These are phyloP conservation scores for Falco biarmicus DNA, from an alignment of 2,797 vertebrate genomes.

Conservation along the genomic window DNA sequence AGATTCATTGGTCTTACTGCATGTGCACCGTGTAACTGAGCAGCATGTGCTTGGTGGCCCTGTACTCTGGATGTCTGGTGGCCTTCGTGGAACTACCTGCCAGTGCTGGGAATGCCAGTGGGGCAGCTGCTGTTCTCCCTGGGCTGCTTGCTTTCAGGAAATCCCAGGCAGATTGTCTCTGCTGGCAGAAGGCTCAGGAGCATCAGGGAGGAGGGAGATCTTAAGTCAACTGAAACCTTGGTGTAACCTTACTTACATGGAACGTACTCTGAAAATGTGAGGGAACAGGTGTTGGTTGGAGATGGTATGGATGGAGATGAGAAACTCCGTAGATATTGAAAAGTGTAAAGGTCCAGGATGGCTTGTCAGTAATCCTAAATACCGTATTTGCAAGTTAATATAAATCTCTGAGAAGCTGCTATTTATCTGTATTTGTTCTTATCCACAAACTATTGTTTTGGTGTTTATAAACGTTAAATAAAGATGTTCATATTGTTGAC, in stretches of 20 bases:
- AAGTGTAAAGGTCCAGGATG: not conserved
- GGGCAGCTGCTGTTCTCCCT: not conserved
- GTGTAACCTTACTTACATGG: not conserved
- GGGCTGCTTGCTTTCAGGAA: not conserved
- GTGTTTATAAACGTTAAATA: constrained; percentile 32
- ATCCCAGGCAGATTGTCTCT: not conserved
- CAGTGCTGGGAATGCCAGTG: not conserved
- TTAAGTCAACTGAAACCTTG: not conserved
- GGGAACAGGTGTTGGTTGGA: not conserved
- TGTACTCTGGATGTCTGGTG: accelerated
- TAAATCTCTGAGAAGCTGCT: not conserved
- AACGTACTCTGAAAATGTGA: not conserved
- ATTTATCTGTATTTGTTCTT: not conserved
- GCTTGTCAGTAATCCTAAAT: not conserved
- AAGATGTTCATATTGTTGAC: not conserved
- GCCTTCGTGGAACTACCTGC: not conserved
- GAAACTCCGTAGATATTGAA: not conserved
- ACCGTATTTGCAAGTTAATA: not conserved
- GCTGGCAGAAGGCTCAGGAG: not conserved
- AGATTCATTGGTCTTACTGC: not conserved
- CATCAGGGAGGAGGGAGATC: not conserved
- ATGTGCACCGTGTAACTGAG: not conserved
- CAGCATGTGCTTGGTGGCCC: not conserved
- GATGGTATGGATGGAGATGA: not conserved
- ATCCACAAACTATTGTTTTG: not conserved